A percentile compares a stretch with the other conserved stretches of the same genome.
Conservation (phyloP, 2,888 invertebrate genomes). For the Gisinianus flammeolus region DNA sequence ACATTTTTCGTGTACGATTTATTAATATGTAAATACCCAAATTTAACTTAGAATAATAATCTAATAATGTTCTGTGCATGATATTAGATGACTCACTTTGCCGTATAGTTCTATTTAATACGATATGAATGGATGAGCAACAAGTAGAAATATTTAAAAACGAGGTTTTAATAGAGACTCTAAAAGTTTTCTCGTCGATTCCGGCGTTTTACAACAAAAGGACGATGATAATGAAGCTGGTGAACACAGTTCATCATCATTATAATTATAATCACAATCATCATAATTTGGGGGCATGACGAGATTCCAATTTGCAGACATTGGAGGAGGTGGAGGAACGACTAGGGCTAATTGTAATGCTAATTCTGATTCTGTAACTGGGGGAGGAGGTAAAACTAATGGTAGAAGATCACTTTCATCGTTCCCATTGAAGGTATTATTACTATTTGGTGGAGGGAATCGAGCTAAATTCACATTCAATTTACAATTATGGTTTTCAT, state of each 20-base stretch:
- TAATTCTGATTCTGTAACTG: background rate
- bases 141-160: no score
- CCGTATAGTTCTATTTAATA: no score
- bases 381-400: constrained; percentile 17
- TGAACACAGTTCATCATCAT: background rate
- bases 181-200: background rate
- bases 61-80: no score
- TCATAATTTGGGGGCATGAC: background rate
- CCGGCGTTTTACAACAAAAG: background rate
- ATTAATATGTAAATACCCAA: no score
- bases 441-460: background rate
- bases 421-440: background rate
- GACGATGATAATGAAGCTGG: background rate
- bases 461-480: background rate
- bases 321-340: constrained; percentile 28
- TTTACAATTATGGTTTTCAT: background rate
- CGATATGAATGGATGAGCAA: no score
- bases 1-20: no score
- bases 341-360: background rate
- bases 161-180: background rate
- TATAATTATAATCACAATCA: no score
- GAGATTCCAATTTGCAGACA: background rate
- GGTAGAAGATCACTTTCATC: background rate
- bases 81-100: no score
- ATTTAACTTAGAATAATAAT: no score